Percentiles rank a stretch among this genome's conserved stretches.
These are phyloP conservation scores for Macrosiphum euphorbiae DNA, from an alignment of 2,888 invertebrate genomes.

Conservation along the genomic window DNA sequence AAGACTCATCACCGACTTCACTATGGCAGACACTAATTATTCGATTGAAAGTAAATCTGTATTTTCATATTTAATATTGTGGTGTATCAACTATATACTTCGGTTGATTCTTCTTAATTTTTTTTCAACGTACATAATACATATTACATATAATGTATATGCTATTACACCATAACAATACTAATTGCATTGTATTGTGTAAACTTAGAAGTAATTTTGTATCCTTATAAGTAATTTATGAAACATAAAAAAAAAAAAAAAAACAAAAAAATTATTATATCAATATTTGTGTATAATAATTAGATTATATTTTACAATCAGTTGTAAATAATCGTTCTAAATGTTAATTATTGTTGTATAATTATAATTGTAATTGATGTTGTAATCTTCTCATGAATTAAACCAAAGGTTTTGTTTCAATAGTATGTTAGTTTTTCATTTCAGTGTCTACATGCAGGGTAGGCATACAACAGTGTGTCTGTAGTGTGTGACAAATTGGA, in stretches of 20 bases:
- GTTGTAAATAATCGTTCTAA: conserved; percentile 39
- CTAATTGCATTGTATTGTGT: neutral
- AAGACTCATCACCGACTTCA: neutral
- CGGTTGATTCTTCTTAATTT: neutral
- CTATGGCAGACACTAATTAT: neutral
- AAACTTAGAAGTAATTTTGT: conserved; percentile 35
- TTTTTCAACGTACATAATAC: neutral
- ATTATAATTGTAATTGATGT: conserved; percentile 28
- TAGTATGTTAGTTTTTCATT: neutral
- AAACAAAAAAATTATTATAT: neutral
- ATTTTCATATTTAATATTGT: neutral
- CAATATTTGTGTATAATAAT: conserved; percentile 16
- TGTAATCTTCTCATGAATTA: conserved; percentile 38
- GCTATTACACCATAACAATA: conserved; percentile 4
- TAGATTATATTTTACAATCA: conserved; percentile 19
- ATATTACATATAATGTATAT: neutral
- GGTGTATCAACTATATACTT: neutral
- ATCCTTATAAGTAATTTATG: conserved; percentile 4
- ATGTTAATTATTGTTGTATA: conserved; percentile 55
- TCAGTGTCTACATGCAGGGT: neutral
- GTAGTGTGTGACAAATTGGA: neutral
- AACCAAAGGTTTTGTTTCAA: conserved; percentile 26
- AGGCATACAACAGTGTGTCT: too few relatives aligned
- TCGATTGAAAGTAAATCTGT: neutral
- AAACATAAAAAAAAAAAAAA: conserved; percentile 10